Evolutionary conservation across 2,888 invertebrate genomes (phyloP).

Genomic region (Mythimna lalbum): DNA sequence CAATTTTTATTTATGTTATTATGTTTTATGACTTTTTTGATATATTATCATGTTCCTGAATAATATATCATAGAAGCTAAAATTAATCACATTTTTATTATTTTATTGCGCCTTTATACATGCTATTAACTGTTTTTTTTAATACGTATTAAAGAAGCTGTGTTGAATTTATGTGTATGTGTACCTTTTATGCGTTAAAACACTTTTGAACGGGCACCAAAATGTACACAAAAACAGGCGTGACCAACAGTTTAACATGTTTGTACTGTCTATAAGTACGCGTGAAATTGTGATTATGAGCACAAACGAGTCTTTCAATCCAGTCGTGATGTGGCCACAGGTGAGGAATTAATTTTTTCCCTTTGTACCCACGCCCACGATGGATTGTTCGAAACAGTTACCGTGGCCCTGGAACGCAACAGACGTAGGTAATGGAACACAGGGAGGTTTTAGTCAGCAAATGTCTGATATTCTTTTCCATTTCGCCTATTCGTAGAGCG

Average conservation of each 20-base stretch:
- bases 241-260: conserved; percentile 86
- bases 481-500: no score
- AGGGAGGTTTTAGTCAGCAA: no score
- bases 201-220: conserved; percentile 47
- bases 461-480: no score
- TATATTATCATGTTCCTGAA: conserved; percentile 11
- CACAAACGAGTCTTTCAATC: conserved; percentile 77
- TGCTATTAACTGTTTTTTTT: conserved; percentile 28
- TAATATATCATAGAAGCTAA: conserved; percentile 42
- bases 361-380: neutral
- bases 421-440: no score
- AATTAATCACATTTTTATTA: conserved; percentile 41
- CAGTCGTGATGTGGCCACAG: conserved; percentile 58
- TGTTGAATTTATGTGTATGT: conserved; percentile 21
- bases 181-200: conserved; percentile 52
- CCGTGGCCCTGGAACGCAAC: no score
- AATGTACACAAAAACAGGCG: conserved; percentile 79
- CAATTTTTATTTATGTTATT: conserved; percentile 34
- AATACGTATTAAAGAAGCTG: conserved; percentile 36
- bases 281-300: conserved; percentile 88
- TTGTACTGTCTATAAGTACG: conserved; percentile 83
- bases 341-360: conserved; percentile 53
- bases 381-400: no score
- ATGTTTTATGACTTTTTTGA: conserved; percentile 39
- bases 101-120: conserved; percentile 33